Evolutionary conservation across 2,797 vertebrate genomes (phyloP).

Genomic region (Phataginus tetradactyla): DNA sequence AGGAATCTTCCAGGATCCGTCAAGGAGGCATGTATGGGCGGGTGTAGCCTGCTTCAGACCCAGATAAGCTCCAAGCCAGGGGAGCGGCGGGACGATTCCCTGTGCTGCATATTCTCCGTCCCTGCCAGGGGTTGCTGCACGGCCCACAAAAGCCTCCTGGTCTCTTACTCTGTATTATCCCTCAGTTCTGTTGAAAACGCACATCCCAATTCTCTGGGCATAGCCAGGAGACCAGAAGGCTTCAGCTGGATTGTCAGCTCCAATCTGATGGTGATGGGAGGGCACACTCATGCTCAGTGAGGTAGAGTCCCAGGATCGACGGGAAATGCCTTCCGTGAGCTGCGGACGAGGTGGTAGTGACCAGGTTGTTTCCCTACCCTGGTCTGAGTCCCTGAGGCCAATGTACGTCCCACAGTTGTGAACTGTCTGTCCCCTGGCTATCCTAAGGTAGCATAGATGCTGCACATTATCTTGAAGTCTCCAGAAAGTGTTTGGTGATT

Average conservation of each 20-base stretch:
- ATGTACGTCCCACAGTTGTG: no score
- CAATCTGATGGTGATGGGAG: neutral
- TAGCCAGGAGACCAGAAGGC: neutral
- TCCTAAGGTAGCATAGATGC: neutral
- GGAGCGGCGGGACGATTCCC: neutral
- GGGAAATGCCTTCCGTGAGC: neutral
- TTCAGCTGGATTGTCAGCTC: neutral
- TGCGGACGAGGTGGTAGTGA: neutral
- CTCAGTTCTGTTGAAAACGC: neutral
- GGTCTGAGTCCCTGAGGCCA: neutral
- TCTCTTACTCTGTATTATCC: neutral
- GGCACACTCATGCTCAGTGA: neutral
- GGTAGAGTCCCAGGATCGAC: neutral
- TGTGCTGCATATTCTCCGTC: neutral
- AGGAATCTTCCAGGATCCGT: neutral
- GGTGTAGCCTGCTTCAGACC: neutral
- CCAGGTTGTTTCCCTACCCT: neutral
- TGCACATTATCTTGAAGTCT: neutral
- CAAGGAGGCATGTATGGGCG: accelerated
- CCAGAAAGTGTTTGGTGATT: neutral
- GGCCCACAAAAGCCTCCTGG: neutral
- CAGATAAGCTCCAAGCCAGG: neutral
- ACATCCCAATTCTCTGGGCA: neutral
- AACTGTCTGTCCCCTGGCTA: neutral
- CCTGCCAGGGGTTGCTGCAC: neutral